Conservation (phyloP, 2,113 vertebrate genomes). For the Neodontobutis hainanensis region DNA sequence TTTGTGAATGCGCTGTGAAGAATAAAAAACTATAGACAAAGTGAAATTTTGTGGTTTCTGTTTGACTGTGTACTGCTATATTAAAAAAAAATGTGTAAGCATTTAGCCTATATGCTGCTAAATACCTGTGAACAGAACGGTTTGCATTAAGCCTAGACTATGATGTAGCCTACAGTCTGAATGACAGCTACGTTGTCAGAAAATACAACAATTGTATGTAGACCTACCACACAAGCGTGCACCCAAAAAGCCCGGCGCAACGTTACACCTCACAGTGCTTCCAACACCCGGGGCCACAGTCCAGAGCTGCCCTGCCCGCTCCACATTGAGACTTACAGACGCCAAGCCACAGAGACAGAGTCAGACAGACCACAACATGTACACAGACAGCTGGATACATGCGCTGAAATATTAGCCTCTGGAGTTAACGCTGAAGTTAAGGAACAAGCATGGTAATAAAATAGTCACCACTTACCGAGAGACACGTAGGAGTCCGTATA, state of each 20-base stretch:
- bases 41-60: background rate
- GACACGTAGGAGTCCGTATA: conserved; percentile 42
- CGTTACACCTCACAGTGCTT: conserved; percentile 49
- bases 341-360: conserved; percentile 58
- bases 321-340: conserved; percentile 71
- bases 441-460: background rate
- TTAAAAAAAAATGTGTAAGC: conserved; percentile 5
- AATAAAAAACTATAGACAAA: conserved; percentile 3
- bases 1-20: conserved; percentile 25
- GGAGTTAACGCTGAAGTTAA: conserved; percentile 13
- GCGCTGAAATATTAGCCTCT: conserved; percentile 39
- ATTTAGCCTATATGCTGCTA: background rate
- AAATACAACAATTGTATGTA: conserved; percentile 26
- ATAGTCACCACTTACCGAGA: conserved; percentile 68
- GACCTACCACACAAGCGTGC: conserved; percentile 30
- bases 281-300: conserved; percentile 53
- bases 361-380: conserved; percentile 11
- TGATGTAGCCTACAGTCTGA: conserved; percentile 30
- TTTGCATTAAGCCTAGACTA: conserved; percentile 18
- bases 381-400: conserved; percentile 52
- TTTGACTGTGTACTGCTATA: background rate
- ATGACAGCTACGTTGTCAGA: conserved; percentile 25
- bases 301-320: conserved; percentile 54
- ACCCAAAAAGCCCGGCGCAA: conserved; percentile 34
- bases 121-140: background rate